These are phyloP conservation scores for Bicyclus anynana DNA, from an alignment of 1,140 invertebrate genomes.

Conservation along the genomic window DNA sequence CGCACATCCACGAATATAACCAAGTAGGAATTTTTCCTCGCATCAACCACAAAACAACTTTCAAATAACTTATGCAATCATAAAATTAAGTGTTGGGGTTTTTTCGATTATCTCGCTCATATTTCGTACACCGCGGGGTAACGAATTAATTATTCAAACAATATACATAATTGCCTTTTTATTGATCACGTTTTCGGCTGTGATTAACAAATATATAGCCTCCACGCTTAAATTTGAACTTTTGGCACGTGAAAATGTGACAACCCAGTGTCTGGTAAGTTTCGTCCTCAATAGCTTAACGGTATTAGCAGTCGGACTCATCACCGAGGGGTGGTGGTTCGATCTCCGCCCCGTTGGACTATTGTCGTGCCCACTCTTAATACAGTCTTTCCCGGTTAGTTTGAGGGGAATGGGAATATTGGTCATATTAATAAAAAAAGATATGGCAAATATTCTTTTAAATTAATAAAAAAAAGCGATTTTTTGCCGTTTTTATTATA, in stretches of 20 bases:
- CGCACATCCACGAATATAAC: neutral
- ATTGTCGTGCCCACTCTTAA: too few relatives aligned
- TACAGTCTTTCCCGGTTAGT: too few relatives aligned
- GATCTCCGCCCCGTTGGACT: too few relatives aligned
- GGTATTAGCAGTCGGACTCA: too few relatives aligned
- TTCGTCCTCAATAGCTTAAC: too few relatives aligned
- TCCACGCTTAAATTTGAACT: neutral
- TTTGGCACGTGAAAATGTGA: neutral
- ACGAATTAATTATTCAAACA: slow-evolving; percentile 2
- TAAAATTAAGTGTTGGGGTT: slow-evolving; percentile 2
- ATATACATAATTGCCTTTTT: slow-evolving; percentile 2
- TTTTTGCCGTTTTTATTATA: too few relatives aligned
- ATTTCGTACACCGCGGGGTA: slow-evolving; percentile 3
- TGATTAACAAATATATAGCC: neutral
- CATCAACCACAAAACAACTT: slow-evolving; percentile 14
- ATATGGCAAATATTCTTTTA: too few relatives aligned
- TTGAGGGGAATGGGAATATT: too few relatives aligned
- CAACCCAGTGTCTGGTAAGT: neutral
- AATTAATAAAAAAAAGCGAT: too few relatives aligned
- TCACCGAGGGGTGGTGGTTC: too few relatives aligned
- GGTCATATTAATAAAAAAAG: too few relatives aligned
- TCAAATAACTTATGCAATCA: slow-evolving; percentile 15
- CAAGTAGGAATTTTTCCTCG: slow-evolving; percentile 1
- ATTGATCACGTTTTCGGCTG: neutral
- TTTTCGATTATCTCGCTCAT: slow-evolving; percentile 4